A percentile compares a stretch with the other conserved stretches of the same genome.
These are phyloP conservation scores for Chymomyza procnemis DNA, from an alignment of 2,888 invertebrate genomes.

Conservation along the genomic window DNA sequence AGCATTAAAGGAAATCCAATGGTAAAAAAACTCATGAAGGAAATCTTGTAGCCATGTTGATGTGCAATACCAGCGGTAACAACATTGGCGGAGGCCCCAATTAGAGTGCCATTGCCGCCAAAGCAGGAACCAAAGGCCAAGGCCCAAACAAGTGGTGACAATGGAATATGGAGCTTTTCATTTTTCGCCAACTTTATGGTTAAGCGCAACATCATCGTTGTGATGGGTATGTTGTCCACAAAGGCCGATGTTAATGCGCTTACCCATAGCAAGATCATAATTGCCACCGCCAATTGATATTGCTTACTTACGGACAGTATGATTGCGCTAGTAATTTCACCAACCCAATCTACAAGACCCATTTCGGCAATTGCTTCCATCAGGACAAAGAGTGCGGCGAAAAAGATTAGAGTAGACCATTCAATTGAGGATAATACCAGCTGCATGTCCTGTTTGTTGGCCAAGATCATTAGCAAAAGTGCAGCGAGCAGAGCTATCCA, in stretches of 20 bases:
- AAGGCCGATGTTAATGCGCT: conserved; percentile 90
- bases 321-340: conserved; percentile 83
- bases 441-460: conserved; percentile 88
- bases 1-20: conserved; percentile 91
- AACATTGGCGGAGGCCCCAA: conserved; percentile 94
- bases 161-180: conserved; percentile 83
- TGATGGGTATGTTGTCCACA: conserved; percentile 93
- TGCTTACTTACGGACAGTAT: conserved; percentile 83
- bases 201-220: conserved; percentile 93
- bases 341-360: conserved; percentile 89
- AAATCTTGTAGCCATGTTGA: conserved; percentile 92
- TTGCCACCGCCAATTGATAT: conserved; percentile 83
- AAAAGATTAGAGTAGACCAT: conserved; percentile 93
- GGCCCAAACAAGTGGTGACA: conserved; percentile 91
- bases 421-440: conserved; percentile 89
- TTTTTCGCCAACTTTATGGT: conserved; percentile 85
- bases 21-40: conserved; percentile 89
- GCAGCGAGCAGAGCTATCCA: conserved; percentile 92
- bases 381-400: conserved; percentile 91
- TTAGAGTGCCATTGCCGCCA: conserved; percentile 93
- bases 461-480: conserved; percentile 86
- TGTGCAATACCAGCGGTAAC: conserved; percentile 94
- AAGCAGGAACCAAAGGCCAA: conserved; percentile 92
- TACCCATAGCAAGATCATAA: conserved; percentile 89
- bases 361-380: conserved; percentile 92